A percentile compares a stretch with the other conserved stretches of the same genome.
phyloP scores from a whole-genome alignment of 1,140 invertebrate species.

The Lucilia cuprina region DNA sequence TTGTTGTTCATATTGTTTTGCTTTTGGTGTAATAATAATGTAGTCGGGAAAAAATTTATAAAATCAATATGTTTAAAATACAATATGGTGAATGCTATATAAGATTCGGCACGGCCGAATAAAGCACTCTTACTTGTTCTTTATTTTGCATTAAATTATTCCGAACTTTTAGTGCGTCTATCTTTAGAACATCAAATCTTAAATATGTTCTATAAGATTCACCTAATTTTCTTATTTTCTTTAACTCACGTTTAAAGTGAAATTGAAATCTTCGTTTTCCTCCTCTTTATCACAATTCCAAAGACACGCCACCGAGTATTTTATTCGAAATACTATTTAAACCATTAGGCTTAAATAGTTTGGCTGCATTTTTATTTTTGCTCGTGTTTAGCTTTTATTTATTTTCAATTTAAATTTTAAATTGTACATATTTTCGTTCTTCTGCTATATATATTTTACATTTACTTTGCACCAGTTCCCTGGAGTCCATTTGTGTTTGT shows the following conservation, averaged over 20 bases:
- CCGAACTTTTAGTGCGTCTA: too few species aligned
- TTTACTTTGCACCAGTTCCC: not conserved
- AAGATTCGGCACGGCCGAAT: too few species aligned
- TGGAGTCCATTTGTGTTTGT: not conserved
- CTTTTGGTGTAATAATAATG: too few species aligned
- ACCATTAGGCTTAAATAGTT: not conserved
- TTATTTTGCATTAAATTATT: too few species aligned
- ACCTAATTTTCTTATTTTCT: too few species aligned
- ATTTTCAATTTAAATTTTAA: not conserved
- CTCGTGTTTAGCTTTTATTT: not conserved
- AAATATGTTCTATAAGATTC: too few species aligned
- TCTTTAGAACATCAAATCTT: too few species aligned
- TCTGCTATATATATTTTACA: not conserved
- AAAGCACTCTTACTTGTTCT: too few species aligned
- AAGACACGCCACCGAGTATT: not conserved
- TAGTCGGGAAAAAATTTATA: too few species aligned
- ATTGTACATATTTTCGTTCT: not conserved
- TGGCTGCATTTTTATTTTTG: not conserved
- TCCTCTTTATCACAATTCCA: not conserved
- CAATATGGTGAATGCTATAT: too few species aligned
- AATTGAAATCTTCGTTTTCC: not conserved
- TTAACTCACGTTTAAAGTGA: conserved; percentile 4
- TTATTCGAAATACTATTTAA: not conserved
- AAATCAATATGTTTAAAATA: not conserved
- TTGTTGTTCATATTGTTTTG: too few species aligned